Base-by-base conservation (phyloP, 2,888 invertebrate species). In the Drosophila sordidapex region DNA sequence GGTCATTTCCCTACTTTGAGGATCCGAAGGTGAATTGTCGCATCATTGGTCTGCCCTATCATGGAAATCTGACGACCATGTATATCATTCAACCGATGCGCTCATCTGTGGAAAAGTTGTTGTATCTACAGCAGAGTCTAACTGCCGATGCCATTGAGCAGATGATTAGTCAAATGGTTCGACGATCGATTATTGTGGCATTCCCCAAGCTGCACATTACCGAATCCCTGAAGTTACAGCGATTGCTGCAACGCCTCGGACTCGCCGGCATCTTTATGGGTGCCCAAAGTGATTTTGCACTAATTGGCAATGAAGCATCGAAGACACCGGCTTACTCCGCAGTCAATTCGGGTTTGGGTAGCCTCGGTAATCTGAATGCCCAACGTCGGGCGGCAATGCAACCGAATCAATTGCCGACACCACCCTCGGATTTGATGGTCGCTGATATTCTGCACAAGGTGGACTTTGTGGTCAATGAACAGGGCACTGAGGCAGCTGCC, bases 171-270 rank as follows among this genome's bases (percentile, higher is more conserved):
- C 90, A 90, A 70, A 92, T 93, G 93, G 71, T 79, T 21, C 75
- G 83, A 49, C 92, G 92, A 35, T 93, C 93, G 8, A 93, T 94
- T 8, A 94, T 95, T 33, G 93, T 96, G 3, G 91, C 96, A 0
- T 93, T 95, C 38, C 97, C 97, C 0, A 96, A 96, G 91, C 96
- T 97, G 95, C 95, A 95, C 80, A 92, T 97, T 6, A 77, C 72
- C 27, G 79, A 79, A 21, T 63, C 69, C 18, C 54, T 79, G 0
- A 72, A 68, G 11, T 49, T 79, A 18, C 51, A 43, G 15, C 40
- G 1, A 0, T 84, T 95, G 0, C 92, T 97, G 5, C 91, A 94
- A 74, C 88, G 91, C 4, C 90, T 97, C 66, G 96, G 96, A 0
- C 90, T 96, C 0, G 90, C 91, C 2, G 94, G 95, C 0, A 93